Percentiles rank a stretch among this genome's conserved stretches.
Evolutionary conservation across 1,140 invertebrate genomes (phyloP).

Genomic region (Brachionus calyciflorus): DNA sequence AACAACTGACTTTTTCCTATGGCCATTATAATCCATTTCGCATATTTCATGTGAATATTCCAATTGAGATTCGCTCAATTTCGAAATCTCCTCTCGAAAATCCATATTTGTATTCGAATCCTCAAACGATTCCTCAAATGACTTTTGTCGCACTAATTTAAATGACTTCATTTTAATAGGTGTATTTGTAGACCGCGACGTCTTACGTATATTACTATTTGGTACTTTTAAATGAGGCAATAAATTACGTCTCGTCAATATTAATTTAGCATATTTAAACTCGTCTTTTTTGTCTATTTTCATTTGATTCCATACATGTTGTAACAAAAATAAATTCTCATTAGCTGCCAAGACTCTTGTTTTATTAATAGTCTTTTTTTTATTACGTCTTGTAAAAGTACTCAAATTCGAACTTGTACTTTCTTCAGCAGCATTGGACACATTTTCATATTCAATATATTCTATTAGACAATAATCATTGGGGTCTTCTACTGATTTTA

Average conservation of each 20-base stretch:
- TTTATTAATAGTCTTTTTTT: not conserved
- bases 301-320: slow-evolving; percentile 45
- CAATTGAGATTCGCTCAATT: not conserved
- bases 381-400: not conserved
- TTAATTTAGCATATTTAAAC: slow-evolving; percentile 25
- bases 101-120: not conserved
- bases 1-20: not conserved
- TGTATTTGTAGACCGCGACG: not conserved
- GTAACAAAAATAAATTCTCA: slow-evolving; percentile 40
- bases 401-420: not conserved
- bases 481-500: slow-evolving; percentile 24
- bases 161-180: not conserved
- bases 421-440: not conserved
- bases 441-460: slow-evolving; percentile 28
- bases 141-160: slow-evolving; percentile 32
- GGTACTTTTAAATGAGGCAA: not conserved
- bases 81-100: not conserved
- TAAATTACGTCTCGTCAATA: not conserved
- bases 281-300: slow-evolving; percentile 28
- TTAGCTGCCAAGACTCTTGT: not conserved
- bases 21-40: not conserved
- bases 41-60: not conserved
- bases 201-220: not conserved
- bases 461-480: slow-evolving; percentile 44
- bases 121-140: slow-evolving; percentile 32